Conservation (phyloP, 2,113 vertebrate species). For the Furnarius figulus region DNA sequence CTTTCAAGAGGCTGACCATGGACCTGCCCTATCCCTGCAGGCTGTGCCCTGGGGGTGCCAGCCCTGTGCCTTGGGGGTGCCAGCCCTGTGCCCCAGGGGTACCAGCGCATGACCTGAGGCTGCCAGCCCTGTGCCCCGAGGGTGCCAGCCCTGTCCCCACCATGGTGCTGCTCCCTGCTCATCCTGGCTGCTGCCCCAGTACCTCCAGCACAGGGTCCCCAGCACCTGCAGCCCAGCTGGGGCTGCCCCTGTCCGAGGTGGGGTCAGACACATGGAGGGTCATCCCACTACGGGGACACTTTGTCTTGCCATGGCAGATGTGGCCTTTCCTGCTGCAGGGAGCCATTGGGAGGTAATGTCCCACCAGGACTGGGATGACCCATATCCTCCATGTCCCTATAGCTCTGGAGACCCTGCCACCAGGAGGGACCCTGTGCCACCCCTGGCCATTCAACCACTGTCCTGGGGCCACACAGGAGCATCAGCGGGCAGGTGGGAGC, state of each 20-base stretch:
- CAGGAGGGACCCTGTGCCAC: fast-evolving
- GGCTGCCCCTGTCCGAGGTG: background rate
- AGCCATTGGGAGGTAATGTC: background rate
- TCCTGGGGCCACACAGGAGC: fast-evolving
- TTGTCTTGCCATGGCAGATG: background rate
- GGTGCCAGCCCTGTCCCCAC: background rate
- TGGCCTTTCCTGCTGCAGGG: background rate
- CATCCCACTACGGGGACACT: fast-evolving
- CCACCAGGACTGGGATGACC: background rate
- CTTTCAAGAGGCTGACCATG: background rate
- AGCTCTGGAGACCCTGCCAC: background rate
- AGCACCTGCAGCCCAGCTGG: background rate
- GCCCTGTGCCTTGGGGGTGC: background rate
- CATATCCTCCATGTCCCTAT: fast-evolving
- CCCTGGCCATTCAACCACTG: fast-evolving
- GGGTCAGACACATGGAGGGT: background rate
- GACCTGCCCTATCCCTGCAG: background rate
- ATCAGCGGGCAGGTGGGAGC: background rate
- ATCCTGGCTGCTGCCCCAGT: background rate
- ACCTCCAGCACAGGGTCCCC: background rate
- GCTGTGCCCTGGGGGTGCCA: background rate
- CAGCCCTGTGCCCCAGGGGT: background rate
- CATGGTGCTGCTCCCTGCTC: background rate
- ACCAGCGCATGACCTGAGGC: too few relatives aligned
- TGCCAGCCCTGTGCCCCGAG: background rate